Evolutionary conservation across 2,888 invertebrate species (phyloP).

Genomic region (Escarpia spicata): DNA sequence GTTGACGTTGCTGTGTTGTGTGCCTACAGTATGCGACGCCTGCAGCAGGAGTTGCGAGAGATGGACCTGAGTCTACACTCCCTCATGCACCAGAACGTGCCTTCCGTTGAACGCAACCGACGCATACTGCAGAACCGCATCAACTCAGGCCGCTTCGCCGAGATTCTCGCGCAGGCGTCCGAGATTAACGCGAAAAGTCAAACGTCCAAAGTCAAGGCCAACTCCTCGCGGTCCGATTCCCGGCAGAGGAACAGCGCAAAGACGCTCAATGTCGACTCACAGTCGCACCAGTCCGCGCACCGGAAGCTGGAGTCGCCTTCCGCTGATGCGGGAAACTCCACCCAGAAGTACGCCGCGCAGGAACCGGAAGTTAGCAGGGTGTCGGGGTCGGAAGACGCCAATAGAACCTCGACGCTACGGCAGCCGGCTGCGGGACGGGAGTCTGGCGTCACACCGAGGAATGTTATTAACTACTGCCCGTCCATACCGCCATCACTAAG

Average conservation of each 20-base stretch:
- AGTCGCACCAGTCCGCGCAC: not conserved
- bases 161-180: constrained; percentile 39
- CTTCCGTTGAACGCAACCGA: constrained; percentile 42
- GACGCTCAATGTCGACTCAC: not conserved
- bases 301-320: not conserved
- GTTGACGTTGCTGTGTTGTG: not conserved
- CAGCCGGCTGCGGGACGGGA: not conserved
- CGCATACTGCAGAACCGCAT: constrained; percentile 41
- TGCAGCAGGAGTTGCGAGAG: constrained; percentile 44
- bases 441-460: not conserved
- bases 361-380: not conserved
- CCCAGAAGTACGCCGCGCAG: not conserved
- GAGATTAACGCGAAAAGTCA: constrained; percentile 13
- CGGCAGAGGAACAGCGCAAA: not conserved
- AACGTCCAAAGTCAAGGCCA: constrained; percentile 13
- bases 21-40: constrained; percentile 38
- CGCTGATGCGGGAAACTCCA: not conserved
- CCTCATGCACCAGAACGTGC: constrained; percentile 43
- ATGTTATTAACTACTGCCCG: constrained; percentile 16
- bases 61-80: constrained; percentile 44
- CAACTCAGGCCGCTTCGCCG: constrained; percentile 38
- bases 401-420: not conserved
- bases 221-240: not conserved
- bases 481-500: not conserved
- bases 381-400: constrained; percentile 17